phyloP scores from a whole-genome alignment of 2,797 vertebrate species.

The Cuculus canorus region DNA sequence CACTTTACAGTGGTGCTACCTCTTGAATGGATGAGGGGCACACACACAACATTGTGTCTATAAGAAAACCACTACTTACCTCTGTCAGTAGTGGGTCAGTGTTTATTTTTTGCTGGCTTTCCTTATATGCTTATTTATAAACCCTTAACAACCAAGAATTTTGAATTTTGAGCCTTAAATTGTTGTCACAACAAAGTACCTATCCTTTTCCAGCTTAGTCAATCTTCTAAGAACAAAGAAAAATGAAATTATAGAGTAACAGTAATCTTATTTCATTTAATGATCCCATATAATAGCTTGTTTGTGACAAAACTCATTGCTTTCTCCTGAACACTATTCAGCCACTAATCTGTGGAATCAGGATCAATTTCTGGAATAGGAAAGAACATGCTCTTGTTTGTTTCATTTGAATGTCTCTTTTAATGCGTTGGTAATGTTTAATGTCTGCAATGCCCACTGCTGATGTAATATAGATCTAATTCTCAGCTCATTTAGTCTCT shows the following conservation, averaged over 20 bases:
- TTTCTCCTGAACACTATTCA: not conserved
- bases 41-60: fast-evolving
- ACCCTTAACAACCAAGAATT: not conserved
- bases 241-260: not conserved
- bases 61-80: fast-evolving
- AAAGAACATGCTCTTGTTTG: constrained; percentile 43
- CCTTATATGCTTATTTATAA: fast-evolving
- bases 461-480: constrained; percentile 67
- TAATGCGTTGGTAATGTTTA: constrained; percentile 69
- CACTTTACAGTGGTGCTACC: fast-evolving
- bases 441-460: constrained; percentile 58
- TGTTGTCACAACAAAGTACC: not conserved
- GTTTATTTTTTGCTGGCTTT: not conserved
- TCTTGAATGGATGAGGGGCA: not conserved
- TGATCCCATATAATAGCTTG: not conserved
- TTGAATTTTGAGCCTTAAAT: not conserved
- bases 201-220: not conserved
- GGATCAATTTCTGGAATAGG: constrained; percentile 38
- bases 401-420: constrained; percentile 63
- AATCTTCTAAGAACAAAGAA: not conserved
- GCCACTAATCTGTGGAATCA: not conserved
- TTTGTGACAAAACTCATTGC: not conserved
- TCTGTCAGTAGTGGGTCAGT: not conserved
- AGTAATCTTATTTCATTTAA: constrained; percentile 21
- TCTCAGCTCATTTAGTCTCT: constrained; percentile 70